phyloP scores from a whole-genome alignment of 1,140 invertebrate genomes.

The Aporrectodea caliginosa region DNA sequence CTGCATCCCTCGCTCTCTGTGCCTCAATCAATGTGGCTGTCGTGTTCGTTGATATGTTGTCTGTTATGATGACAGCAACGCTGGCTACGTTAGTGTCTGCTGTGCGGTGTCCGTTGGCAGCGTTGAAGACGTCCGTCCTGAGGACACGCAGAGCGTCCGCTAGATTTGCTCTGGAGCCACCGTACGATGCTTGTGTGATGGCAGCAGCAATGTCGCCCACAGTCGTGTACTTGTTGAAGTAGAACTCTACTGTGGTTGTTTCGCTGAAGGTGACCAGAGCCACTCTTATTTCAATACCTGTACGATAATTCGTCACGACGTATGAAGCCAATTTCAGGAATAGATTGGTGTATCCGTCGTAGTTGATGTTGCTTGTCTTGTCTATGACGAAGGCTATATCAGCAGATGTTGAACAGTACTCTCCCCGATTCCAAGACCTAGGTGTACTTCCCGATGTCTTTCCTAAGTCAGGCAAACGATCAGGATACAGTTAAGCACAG shows the following conservation, averaged over 20 bases:
- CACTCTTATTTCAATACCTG: not conserved
- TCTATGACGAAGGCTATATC: slow-evolving; percentile 13
- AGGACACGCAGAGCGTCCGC: not conserved
- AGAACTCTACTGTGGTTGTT: slow-evolving; percentile 4
- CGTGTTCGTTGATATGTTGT: not conserved
- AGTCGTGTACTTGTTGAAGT: slow-evolving; percentile 9
- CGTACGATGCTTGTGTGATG: not conserved
- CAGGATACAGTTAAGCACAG: too few species aligned
- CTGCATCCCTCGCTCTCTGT: not conserved
- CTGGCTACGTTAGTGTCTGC: not conserved
- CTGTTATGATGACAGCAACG: not conserved
- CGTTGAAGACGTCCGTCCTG: not conserved
- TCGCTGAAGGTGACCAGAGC: slow-evolving; percentile 15
- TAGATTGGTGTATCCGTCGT: not conserved
- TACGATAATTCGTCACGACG: not conserved
- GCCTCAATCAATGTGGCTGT: not conserved
- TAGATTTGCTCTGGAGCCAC: not conserved
- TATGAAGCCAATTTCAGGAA: not conserved
- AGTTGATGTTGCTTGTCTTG: slow-evolving; percentile 5
- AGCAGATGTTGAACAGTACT: not conserved
- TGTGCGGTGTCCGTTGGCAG: not conserved
- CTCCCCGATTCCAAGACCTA: too few species aligned
- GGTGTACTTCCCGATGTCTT: too few species aligned
- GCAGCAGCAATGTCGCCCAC: not conserved
- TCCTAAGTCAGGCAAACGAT: too few species aligned